A percentile compares a stretch with the other conserved stretches of the same genome.
Evolutionary conservation across 2,888 invertebrate genomes (phyloP).

Genomic region (Abrostola tripartita): DNA sequence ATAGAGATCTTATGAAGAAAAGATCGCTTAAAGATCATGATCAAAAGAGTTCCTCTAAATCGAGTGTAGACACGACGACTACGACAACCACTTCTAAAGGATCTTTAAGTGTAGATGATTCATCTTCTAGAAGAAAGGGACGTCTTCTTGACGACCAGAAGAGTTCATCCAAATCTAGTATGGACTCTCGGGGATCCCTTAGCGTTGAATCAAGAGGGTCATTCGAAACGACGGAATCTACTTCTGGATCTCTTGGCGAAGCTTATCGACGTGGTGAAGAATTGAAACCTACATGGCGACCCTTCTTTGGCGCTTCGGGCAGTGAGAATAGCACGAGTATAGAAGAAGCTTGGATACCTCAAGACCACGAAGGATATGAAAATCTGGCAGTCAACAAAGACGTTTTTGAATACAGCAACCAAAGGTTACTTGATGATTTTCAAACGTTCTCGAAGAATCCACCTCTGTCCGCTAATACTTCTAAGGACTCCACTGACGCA

Average conservation of each 20-base stretch:
- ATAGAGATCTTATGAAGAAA: conserved; percentile 80
- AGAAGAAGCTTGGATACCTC: conserved; percentile 94
- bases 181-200: conserved; percentile 89
- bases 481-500: conserved; percentile 88
- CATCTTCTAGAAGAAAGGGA: conserved; percentile 81
- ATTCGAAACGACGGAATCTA: conserved; percentile 92
- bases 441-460: conserved; percentile 86
- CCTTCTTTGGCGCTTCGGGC: conserved; percentile 92
- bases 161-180: conserved; percentile 89
- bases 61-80: conserved; percentile 87
- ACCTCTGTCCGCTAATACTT: conserved; percentile 82
- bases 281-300: conserved; percentile 93
- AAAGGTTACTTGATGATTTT: conserved; percentile 83
- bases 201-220: conserved; percentile 92
- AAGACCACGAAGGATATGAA: conserved; percentile 91
- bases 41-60: conserved; percentile 88
- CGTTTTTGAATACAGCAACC: conserved; percentile 81
- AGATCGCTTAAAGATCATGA: conserved; percentile 81
- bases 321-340: conserved; percentile 95
- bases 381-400: conserved; percentile 85
- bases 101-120: conserved; percentile 85
- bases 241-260: conserved; percentile 92
- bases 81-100: conserved; percentile 86
- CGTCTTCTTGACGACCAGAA: conserved; percentile 84
- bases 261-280: conserved; percentile 91